Evolutionary conservation across 1,140 invertebrate genomes (phyloP).

Genomic region (Conus betulinus): DNA sequence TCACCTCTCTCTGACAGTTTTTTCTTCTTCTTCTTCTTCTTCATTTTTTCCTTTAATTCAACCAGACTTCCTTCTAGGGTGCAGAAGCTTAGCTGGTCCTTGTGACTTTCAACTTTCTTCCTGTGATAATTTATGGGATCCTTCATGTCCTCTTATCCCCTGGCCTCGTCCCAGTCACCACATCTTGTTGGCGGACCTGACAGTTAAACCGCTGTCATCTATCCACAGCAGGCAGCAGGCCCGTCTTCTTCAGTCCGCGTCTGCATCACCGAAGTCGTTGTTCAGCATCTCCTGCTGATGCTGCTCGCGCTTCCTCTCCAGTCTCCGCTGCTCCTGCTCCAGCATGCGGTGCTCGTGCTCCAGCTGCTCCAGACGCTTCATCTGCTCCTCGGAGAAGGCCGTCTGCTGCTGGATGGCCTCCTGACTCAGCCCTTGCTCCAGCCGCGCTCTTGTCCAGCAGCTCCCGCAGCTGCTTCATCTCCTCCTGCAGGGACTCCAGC

Average conservation of each 20-base stretch:
- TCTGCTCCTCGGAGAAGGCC: constrained; percentile 33
- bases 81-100: too few relatives aligned
- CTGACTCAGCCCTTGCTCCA: constrained; percentile 54
- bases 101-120: too few relatives aligned
- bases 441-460: constrained; percentile 74
- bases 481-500: constrained; percentile 90
- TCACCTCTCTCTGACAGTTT: too few relatives aligned
- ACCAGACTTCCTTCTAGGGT: too few relatives aligned
- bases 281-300: not conserved
- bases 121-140: too few relatives aligned
- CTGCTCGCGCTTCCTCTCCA: not conserved
- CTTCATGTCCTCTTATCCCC: too few relatives aligned
- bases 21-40: too few relatives aligned
- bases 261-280: constrained; percentile 8
- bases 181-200: not conserved
- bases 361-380: constrained; percentile 28
- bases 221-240: too few relatives aligned
- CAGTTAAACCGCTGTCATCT: too few relatives aligned
- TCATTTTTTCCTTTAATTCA: too few relatives aligned
- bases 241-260: too few relatives aligned
- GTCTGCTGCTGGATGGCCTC: constrained; percentile 21
- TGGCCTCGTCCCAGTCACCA: not conserved
- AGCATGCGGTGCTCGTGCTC: constrained; percentile 27
- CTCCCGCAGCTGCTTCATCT: constrained; percentile 91
- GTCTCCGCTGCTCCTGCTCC: constrained; percentile 26